Conservation (phyloP, 2,888 invertebrate species). For the Campoletis raptor region DNA sequence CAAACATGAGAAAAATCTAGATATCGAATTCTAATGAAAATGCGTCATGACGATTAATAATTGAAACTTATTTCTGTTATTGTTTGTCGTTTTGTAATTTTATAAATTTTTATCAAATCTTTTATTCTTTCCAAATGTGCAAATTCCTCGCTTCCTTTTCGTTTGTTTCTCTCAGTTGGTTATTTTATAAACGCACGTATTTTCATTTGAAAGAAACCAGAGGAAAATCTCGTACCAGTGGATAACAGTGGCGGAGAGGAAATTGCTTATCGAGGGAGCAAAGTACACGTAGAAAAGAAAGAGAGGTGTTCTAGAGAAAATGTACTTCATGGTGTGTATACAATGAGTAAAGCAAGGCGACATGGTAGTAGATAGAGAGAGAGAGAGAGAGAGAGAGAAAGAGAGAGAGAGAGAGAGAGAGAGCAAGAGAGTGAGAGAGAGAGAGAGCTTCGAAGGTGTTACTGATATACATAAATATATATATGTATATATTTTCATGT, state of each 20-base stretch:
- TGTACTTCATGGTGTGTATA: constrained; percentile 27
- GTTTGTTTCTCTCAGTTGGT: constrained; percentile 13
- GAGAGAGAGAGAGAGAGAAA: no score
- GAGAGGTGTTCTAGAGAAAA: constrained; percentile 21
- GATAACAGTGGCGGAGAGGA: constrained; percentile 48
- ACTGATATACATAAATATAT: background rate
- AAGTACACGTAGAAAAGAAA: constrained; percentile 28
- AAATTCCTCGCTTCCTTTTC: background rate
- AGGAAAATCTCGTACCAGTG: constrained; percentile 37
- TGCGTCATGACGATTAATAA: background rate
- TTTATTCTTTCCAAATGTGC: background rate
- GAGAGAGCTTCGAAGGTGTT: constrained; percentile 29
- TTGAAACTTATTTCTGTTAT: background rate
- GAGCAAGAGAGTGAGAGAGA: background rate
- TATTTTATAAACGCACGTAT: constrained; percentile 60
- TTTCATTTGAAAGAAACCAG: constrained; percentile 42
- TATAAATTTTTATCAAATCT: background rate
- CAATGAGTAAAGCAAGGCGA: constrained; percentile 17
- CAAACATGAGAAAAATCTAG: background rate
- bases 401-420: no score
- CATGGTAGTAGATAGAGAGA: background rate
- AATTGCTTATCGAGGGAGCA: constrained; percentile 20
- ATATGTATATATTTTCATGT: constrained; percentile 2
- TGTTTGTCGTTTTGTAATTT: background rate
- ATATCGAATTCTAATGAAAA: background rate